Percentiles rank a stretch among this genome's conserved stretches.
Evolutionary conservation across 30 jellyfish, hydroid and myxozoan species (phyloP).

Genomic region (Cassiopea andromeda): DNA sequence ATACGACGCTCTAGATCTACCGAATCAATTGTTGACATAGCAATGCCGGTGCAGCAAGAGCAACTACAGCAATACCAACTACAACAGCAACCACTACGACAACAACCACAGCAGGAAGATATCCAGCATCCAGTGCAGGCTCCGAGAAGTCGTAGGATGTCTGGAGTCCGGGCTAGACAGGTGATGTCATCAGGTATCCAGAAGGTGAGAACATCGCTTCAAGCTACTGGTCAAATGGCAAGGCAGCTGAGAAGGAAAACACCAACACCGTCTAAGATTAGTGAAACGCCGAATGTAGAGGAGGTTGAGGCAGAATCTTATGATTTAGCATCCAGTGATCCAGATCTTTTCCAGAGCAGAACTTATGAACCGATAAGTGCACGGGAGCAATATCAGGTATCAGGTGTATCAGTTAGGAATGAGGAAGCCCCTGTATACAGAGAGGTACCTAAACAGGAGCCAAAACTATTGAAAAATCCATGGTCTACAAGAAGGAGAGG

Average conservation of each 20-base stretch:
- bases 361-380: not conserved
- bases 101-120: not conserved
- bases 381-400: not conserved
- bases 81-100: no score
- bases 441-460: constrained; percentile 26
- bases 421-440: not conserved
- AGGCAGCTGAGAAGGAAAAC: constrained; percentile 7
- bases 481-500: constrained; percentile 88
- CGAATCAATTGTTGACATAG: constrained; percentile 19
- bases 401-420: no score
- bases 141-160: constrained; percentile 1
- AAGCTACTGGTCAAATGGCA: constrained; percentile 29
- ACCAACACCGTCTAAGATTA: constrained; percentile 16
- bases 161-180: constrained; percentile 23
- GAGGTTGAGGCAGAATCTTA: not conserved
- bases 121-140: not conserved
- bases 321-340: constrained; percentile 18
- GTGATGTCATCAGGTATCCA: constrained; percentile 1
- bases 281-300: not conserved
- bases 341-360: constrained; percentile 22
- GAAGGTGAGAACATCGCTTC: constrained; percentile 25
- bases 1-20: constrained; percentile 24
- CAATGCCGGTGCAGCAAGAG: constrained; percentile 2
- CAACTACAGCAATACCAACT: no score
- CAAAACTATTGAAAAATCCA: constrained; percentile 56